Evolutionary conservation across 2,797 vertebrate species (phyloP).

Genomic region (Poecile montanus): DNA sequence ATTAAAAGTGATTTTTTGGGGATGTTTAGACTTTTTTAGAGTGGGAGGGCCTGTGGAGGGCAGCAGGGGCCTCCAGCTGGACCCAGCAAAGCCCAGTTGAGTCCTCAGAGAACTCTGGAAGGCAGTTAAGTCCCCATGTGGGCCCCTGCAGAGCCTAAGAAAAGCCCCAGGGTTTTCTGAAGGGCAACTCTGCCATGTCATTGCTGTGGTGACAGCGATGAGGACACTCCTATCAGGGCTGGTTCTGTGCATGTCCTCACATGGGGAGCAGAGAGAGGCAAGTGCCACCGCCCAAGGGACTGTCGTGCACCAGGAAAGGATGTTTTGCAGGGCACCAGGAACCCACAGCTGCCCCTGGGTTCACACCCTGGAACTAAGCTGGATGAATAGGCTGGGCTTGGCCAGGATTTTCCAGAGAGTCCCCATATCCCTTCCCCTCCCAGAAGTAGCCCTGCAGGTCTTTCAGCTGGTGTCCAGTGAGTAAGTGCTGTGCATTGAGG

Average conservation of each 20-base stretch:
- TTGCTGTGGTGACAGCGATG: not conserved
- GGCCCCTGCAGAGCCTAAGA: not conserved
- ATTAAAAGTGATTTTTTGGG: not conserved
- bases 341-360: not conserved
- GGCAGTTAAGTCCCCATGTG: not conserved
- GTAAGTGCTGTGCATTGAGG: not conserved
- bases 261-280: not conserved
- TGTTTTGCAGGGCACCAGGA: rapidly evolving
- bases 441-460: not conserved
- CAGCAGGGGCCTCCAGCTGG: rapidly evolving
- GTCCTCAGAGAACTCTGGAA: not conserved
- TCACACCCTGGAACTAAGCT: not conserved
- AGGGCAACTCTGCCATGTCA: not conserved
- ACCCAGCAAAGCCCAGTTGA: not conserved
- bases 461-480: not conserved
- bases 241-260: not conserved
- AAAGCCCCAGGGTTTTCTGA: not conserved
- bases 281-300: not conserved
- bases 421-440: rapidly evolving
- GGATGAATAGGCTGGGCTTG: not conserved
- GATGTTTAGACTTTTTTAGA: not conserved
- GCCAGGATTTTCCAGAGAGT: not conserved
- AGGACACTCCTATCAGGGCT: not conserved
- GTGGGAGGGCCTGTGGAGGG: not conserved
- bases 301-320: not conserved